phyloP scores from a whole-genome alignment of 2,113 vertebrate genomes.

The Cardinalis cardinalis region DNA sequence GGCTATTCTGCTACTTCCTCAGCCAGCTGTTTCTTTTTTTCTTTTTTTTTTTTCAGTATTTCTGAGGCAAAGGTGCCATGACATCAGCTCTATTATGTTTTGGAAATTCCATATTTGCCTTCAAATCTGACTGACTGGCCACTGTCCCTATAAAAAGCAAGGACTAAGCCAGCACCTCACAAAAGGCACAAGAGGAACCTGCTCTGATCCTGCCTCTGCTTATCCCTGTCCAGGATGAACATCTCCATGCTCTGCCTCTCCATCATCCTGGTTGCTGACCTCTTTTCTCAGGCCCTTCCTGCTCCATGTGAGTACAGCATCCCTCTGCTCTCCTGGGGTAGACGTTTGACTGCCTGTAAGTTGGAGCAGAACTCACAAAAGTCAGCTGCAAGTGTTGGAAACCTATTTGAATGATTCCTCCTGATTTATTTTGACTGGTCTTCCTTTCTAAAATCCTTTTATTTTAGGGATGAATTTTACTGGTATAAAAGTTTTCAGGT shows the following conservation, averaged over 20 bases:
- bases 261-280: not conserved
- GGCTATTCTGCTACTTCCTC: not conserved
- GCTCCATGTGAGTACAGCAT: conserved; percentile 1
- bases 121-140: not conserved
- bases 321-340: not conserved
- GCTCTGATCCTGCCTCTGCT: not conserved
- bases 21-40: not conserved
- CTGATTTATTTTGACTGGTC: not conserved
- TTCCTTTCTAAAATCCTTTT: not conserved
- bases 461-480: not conserved
- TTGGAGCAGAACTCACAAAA: not conserved
- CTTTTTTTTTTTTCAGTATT: not conserved
- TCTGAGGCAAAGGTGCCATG: not conserved
- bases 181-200: not conserved
- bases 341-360: not conserved
- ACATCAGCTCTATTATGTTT: not conserved
- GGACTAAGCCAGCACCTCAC: not conserved
- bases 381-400: not conserved
- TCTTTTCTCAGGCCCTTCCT: not conserved
- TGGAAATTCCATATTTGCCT: not conserved
- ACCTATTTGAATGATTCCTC: not conserved
- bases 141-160: not conserved
- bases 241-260: not conserved
- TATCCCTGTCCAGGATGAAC: not conserved
- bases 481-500: not conserved